A percentile compares a stretch with the other conserved stretches of the same genome.
Conservation (phyloP, 1,140 invertebrate genomes). For the Temnothorax longispinosus region DNA sequence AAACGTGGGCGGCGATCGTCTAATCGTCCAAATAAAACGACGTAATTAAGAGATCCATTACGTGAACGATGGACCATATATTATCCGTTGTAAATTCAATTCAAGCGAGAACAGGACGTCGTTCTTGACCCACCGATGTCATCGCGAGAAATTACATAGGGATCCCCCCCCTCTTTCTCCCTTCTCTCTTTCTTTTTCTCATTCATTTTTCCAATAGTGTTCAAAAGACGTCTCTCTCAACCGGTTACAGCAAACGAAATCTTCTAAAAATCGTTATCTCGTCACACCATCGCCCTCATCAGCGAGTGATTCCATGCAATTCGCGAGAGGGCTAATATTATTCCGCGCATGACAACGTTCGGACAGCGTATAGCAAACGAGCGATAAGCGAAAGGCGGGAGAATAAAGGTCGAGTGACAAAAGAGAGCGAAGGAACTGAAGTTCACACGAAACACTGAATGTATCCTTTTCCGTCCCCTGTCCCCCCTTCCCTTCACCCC, state of each 20-base stretch:
- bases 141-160: neutral
- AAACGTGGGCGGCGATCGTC: slow-evolving; percentile 66
- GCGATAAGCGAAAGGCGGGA: slow-evolving; percentile 13
- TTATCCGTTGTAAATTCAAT: slow-evolving; percentile 71
- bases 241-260: neutral
- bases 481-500: neutral
- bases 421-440: neutral
- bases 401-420: neutral
- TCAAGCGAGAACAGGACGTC: slow-evolving; percentile 55
- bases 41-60: slow-evolving; percentile 78
- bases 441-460: slow-evolving; percentile 16
- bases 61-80: slow-evolving; percentile 17
- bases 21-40: slow-evolving; percentile 72
- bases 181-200: neutral
- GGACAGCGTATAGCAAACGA: slow-evolving; percentile 49
- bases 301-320: slow-evolving; percentile 28
- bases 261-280: slow-evolving; percentile 54
- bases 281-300: slow-evolving; percentile 54
- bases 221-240: neutral
- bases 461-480: slow-evolving; percentile 14
- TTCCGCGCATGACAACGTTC: slow-evolving; percentile 70
- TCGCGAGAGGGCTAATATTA: slow-evolving; percentile 58
- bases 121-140: slow-evolving; percentile 59
- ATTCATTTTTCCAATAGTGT: neutral
- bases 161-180: too few relatives aligned